phyloP scores from a whole-genome alignment of 2,888 invertebrate species.

The Palloptera scutellata region DNA sequence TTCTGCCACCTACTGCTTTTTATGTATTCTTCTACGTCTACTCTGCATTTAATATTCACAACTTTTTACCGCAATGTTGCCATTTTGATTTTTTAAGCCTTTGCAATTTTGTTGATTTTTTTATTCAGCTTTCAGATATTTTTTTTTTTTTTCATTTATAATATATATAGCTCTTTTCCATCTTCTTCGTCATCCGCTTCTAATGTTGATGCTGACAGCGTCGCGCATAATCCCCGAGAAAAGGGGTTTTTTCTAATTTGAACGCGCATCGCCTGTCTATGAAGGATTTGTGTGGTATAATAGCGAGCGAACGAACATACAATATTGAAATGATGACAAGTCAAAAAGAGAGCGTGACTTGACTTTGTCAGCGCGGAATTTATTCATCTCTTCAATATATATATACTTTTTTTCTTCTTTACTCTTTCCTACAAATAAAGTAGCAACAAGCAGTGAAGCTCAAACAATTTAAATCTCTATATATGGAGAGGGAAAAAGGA shows the following conservation, averaged over 20 bases:
- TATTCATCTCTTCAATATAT: background rate
- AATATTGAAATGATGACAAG: slow-evolving; percentile 16
- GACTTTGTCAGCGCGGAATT: background rate
- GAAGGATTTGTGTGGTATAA: too few relatives aligned
- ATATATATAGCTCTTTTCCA: too few relatives aligned
- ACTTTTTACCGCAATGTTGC: slow-evolving; percentile 4
- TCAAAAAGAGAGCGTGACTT: slow-evolving; percentile 11
- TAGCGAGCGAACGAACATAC: background rate
- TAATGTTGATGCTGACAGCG: too few relatives aligned
- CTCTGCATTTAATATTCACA: background rate
- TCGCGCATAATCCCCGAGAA: too few relatives aligned
- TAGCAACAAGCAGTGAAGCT: slow-evolving; percentile 16
- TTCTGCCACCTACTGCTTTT: background rate
- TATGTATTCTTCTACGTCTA: background rate
- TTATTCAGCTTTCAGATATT: too few relatives aligned
- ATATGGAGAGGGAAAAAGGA: too few relatives aligned
- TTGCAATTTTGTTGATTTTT: background rate
- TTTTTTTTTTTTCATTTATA: too few relatives aligned
- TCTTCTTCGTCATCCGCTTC: too few relatives aligned
- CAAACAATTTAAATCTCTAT: background rate
- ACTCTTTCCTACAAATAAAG: slow-evolving; percentile 8
- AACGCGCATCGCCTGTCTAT: background rate
- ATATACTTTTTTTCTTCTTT: background rate
- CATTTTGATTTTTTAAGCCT: slow-evolving; percentile 4
- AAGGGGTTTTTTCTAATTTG: background rate